These are phyloP conservation scores for Hyles lineata DNA, from an alignment of 2,888 invertebrate genomes.

Conservation along the genomic window DNA sequence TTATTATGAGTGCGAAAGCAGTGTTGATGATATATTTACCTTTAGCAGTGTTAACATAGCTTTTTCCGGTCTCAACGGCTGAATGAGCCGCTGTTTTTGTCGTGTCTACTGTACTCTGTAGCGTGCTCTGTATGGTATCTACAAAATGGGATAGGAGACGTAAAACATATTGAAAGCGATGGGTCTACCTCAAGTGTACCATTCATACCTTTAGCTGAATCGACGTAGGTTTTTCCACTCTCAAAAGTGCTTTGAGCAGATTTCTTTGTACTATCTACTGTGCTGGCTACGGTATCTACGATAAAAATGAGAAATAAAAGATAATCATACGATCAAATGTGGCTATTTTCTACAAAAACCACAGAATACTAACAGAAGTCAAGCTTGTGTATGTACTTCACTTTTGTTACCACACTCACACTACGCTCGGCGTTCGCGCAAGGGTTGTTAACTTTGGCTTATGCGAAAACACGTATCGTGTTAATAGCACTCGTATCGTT, in stretches of 20 bases:
- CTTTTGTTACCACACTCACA: no score
- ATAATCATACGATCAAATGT: neutral
- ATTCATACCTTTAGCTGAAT: slow-evolving; percentile 67
- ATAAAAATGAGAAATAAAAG: slow-evolving; percentile 33
- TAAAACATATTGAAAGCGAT: slow-evolving; percentile 31
- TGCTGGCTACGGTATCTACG: slow-evolving; percentile 70
- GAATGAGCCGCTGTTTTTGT: slow-evolving; percentile 59
- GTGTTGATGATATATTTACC: slow-evolving; percentile 39
- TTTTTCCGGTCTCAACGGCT: slow-evolving; percentile 60
- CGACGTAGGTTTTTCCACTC: slow-evolving; percentile 64
- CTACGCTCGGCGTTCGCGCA: no score
- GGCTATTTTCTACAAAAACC: neutral
- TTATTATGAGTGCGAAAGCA: neutral
- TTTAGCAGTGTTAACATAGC: slow-evolving; percentile 53
- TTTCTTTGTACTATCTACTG: slow-evolving; percentile 76
- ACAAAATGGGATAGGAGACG: slow-evolving; percentile 43
- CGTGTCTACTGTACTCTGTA: slow-evolving; percentile 55
- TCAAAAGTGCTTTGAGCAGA: slow-evolving; percentile 71
- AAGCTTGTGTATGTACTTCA: no score
- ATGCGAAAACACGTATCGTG: no score
- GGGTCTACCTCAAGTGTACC: neutral
- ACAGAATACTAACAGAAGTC: no score
- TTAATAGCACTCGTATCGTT: no score
- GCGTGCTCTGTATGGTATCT: slow-evolving; percentile 55
- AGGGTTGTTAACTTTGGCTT: no score